Evolutionary conservation across 37 sponge, comb jelly and placozoan species (phyloP), one percentile per base, ranked within the genome.

Genomic region (Beroe forskalii): DNA sequence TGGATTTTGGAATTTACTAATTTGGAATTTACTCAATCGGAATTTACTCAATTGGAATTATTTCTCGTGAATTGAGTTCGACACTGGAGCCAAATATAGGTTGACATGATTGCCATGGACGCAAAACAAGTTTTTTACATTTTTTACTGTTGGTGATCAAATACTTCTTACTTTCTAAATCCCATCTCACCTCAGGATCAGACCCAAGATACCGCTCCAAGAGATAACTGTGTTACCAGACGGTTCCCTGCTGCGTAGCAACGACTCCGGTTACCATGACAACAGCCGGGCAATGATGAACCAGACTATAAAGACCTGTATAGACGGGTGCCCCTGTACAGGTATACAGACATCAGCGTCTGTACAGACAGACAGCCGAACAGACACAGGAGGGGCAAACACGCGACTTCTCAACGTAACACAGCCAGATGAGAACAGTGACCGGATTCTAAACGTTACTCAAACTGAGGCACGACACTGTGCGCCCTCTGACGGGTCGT

Each of bases 231-330:
- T 80, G 1, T 27, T 80, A 41, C 86, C 86, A 19, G 86, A 80
- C 55, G 86, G 86, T 23, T 80, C 86, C 28, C 86, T 80, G 30
- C 0, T 80, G 17, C 24, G 86, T 4, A 32, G 33, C 35, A 69
- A 69, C 38, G 72, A 80, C 86, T 80, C 86, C 17, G 86, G 55
- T 12, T 80, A 80, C 35, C 35, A 69, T 32, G 72, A 69, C 35
- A 80, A 35, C 86, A 80, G 86, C 20, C 14, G 37, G 0, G 35
- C 31, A 33, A 72, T 39, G 2, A 80, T 33, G 12, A 80, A 80
- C 35, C 40, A 38, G 40, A 72, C 76, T 32, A 43, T 80, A 2
- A 80, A 37, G 42, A 80, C 86, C 0, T 80, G 86, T 43, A 48
- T 80, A 37, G 86, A 80, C 38, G 86, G 86, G 4, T 69, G 72